Evolutionary conservation across 2,888 invertebrate species (phyloP).

Genomic region (Ecliptopera silaceata): DNA sequence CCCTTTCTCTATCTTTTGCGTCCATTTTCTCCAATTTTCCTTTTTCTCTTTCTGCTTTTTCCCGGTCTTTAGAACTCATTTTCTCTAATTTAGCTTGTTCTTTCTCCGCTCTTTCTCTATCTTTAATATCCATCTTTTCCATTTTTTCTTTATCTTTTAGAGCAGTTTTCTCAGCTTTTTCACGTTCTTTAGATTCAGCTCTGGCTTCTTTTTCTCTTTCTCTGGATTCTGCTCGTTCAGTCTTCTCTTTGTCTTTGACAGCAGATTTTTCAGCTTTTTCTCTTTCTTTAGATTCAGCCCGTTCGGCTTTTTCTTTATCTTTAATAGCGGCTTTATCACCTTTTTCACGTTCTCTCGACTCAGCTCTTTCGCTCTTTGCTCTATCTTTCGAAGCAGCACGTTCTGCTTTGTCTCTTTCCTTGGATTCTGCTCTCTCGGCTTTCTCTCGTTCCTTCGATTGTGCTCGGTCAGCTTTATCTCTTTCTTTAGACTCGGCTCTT

Average conservation of each 20-base stretch:
- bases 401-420: conserved; percentile 25
- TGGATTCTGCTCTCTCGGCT: conserved; percentile 14
- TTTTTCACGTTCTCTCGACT: conserved; percentile 17
- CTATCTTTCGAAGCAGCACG: conserved; percentile 11
- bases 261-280: conserved; percentile 24
- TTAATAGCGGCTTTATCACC: background rate
- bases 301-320: conserved; percentile 17
- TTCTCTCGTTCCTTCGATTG: conserved; percentile 22
- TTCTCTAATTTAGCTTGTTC: conserved; percentile 21
- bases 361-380: background rate
- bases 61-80: conserved; percentile 16
- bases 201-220: conserved; percentile 24
- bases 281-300: conserved; percentile 15
- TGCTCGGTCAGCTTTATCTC: conserved; percentile 16
- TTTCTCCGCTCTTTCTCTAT: conserved; percentile 15
- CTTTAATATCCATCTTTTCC: conserved; percentile 13
- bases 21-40: conserved; percentile 17
- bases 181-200: background rate
- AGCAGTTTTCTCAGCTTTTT: background rate
- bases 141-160: conserved; percentile 20
- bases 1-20: conserved; percentile 17
- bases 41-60: conserved; percentile 22
- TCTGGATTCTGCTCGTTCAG: conserved; percentile 14
- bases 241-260: conserved; percentile 26
- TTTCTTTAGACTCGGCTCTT: conserved; percentile 5